phyloP scores from a whole-genome alignment of 1,140 invertebrate genomes.

The Formica selysi region DNA sequence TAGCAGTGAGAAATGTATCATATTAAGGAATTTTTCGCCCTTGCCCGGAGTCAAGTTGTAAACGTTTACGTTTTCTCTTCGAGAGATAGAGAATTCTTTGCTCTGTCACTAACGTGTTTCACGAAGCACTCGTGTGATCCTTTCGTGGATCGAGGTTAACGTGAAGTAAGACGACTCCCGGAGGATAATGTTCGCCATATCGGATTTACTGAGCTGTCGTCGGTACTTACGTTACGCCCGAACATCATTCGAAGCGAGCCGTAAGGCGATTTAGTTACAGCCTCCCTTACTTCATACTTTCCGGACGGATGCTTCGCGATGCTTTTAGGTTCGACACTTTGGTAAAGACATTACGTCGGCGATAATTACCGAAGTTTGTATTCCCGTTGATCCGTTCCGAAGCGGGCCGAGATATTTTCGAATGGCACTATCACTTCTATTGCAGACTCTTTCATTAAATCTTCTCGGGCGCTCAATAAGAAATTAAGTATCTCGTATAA shows the following conservation, averaged over 20 bases:
- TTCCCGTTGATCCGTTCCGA: neutral
- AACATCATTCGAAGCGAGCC: slow-evolving; percentile 60
- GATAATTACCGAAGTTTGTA: slow-evolving; percentile 59
- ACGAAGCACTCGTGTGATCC: slow-evolving; percentile 52
- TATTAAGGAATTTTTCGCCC: slow-evolving; percentile 39
- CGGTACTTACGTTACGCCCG: slow-evolving; percentile 60
- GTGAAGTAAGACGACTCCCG: slow-evolving; percentile 60
- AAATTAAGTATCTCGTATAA: neutral
- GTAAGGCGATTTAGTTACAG: slow-evolving; percentile 64
- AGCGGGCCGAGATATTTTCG: slow-evolving; percentile 29
- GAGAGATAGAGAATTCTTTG: slow-evolving; percentile 32
- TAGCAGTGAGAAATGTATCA: neutral
- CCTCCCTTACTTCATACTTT: slow-evolving; percentile 63
- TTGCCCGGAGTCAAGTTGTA: slow-evolving; percentile 45
- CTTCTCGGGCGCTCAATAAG: neutral
- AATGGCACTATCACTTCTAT: slow-evolving; percentile 15
- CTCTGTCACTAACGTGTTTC: slow-evolving; percentile 54
- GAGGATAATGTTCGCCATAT: slow-evolving; percentile 62
- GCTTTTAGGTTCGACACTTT: slow-evolving; percentile 63
- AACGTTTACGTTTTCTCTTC: slow-evolving; percentile 46
- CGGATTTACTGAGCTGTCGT: slow-evolving; percentile 63
- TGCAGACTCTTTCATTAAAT: slow-evolving; percentile 17
- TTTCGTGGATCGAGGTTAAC: slow-evolving; percentile 63
- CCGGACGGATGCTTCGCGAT: slow-evolving; percentile 61
- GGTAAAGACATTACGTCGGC: slow-evolving; percentile 62